Base-by-base conservation (phyloP, 2,888 invertebrate genomes). In the Augiades crinisus region DNA sequence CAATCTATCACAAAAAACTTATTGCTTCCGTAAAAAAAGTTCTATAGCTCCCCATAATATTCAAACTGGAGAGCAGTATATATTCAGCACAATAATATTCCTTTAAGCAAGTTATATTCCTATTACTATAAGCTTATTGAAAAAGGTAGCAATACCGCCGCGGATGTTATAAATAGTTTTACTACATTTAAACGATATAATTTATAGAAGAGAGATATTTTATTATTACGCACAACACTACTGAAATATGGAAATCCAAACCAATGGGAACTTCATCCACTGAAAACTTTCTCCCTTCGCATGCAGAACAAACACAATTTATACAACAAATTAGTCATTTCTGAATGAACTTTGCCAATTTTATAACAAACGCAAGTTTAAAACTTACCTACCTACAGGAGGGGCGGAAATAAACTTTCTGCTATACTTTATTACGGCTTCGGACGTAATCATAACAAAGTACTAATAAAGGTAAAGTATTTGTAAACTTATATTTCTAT, bases 291-390 rank as follows among this genome's bases (percentile, higher is more conserved):
- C 57, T 51, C 55, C 56, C 57, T 53, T 46, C 40, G 49, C 49
- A 50, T 30, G 52, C 43, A 27, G 47, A 59, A 56, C 52, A 58
- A 43, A 59, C 55, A 52, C 54, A 64, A 60, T 61, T 63, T 61
- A 61, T 58, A 52, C 57, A 54, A 60, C 51, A 61, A 60, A 59
- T 63, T 63, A 59, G 57, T 59, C 54, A 56, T 68, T 69, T 64
- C 57, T 56, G 58, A 67, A 71, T 68, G 63, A 79, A 80, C 70
- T 75, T 76, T 58, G 59, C 64, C 67, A 65, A 74, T 71, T 68
- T 59, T 52, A 62, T 75, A 75, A 79, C 74, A 73, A 81, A 81
- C 62, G 77, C 70, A 67, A 70, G 67, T 75, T 75, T 58, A 51
- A 58, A 74, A 73, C 65, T 75, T 41, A 43, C 41, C 41, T 41